These are phyloP conservation scores for Philereme vetulata DNA, from an alignment of 2,888 invertebrate species.

Conservation along the genomic window DNA sequence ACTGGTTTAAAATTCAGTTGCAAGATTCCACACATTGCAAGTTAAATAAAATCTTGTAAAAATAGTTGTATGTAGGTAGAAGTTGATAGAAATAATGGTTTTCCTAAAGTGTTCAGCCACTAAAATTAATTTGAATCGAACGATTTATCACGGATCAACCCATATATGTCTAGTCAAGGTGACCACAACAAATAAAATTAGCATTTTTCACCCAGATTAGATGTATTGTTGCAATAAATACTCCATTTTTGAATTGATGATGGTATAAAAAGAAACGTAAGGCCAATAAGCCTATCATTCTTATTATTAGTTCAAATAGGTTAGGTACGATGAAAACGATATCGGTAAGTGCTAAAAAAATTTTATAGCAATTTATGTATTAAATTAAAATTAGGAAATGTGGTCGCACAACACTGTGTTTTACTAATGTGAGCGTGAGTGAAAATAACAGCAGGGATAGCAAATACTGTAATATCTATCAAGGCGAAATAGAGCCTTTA, in stretches of 20 bases:
- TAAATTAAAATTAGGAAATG: neutral
- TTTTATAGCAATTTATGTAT: neutral
- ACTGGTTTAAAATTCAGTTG: too few relatives aligned
- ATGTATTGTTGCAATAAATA: conserved; percentile 71
- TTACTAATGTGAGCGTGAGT: neutral
- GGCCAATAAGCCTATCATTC: conserved; percentile 60
- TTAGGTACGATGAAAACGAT: conserved; percentile 65
- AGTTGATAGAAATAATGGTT: conserved; percentile 26
- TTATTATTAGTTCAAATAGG: conserved; percentile 51
- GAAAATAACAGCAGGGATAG: neutral
- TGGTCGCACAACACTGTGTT: neutral
- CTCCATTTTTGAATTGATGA: conserved; percentile 69
- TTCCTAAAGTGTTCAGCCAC: conserved; percentile 33
- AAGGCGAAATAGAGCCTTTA: neutral
- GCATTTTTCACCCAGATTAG: conserved; percentile 67
- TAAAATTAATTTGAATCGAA: conserved; percentile 21
- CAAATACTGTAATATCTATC: neutral
- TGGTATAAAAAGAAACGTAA: conserved; percentile 72
- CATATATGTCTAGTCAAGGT: conserved; percentile 69
- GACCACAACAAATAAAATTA: conserved; percentile 72
- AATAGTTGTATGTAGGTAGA: conserved; percentile 24
- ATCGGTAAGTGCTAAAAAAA: conserved; percentile 58
- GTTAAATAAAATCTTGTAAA: too few relatives aligned
- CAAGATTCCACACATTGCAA: too few relatives aligned
- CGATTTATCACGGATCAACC: conserved; percentile 61